Base-by-base conservation (phyloP, 2,113 vertebrate genomes). In the Xyliphius kryptos region DNA sequence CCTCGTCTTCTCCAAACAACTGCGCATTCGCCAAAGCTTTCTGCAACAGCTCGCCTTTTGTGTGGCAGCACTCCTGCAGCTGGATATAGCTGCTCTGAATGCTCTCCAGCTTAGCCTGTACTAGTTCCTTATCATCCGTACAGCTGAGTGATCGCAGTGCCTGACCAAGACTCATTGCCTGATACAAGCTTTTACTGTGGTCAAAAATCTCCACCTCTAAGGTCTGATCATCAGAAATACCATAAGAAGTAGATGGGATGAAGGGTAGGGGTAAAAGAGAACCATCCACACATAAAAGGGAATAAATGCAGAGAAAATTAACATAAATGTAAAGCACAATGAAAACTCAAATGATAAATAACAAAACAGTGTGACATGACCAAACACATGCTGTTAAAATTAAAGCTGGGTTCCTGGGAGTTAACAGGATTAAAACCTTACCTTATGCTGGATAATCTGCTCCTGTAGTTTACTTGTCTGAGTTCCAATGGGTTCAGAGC, bases 1-100 rank as follows among this genome's bases (percentile, higher is more conserved):
- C 95, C 83, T 97, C 92, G 0, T 98, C 94, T 71, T 95, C 92
- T 64, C 94, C 94, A 77, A 98, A 99, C 78, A 96, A 89, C 82
- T 89, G 93, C 71, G 95, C 92, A 71, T 99, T 98, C 67, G 89
- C 91, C 82, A 91, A 86, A 52, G 96, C 95, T 85, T 94, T 92
- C 70, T 87, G 90, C 68, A 97, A 88, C 74, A 94, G 87, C 81
- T 93, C 90, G 19, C 89, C 90, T 81, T 89, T 91, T 81, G 85
- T 88, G 79, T 81, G 84, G 79, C 87, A 92, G 77, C 89, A 90
- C 82, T 94, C 91, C 89, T 95, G 91, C 69, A 99, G 87, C 80
- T 96, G 94, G 79, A 89, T 83, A 81, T 92, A 97, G 80, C 83
- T 72, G 52, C 89, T 83, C 86, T 96, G 92, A 65, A 80, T 82